Conservation (phyloP, 2,797 vertebrate genomes). For the Microctenopoma steveboyesi region DNA sequence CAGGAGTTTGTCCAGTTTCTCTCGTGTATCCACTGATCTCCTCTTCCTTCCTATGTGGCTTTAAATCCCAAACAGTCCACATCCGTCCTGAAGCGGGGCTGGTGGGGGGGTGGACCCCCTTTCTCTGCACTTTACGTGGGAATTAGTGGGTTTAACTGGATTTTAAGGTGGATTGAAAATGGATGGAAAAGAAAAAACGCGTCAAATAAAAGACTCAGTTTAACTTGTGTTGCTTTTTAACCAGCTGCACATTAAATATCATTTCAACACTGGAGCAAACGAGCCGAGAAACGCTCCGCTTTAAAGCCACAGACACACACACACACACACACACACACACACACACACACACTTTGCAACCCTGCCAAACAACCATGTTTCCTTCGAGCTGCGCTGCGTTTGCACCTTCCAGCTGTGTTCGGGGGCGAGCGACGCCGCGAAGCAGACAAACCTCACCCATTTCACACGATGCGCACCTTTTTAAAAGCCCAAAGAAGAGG, state of each 20-base stretch:
- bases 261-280: conserved; percentile 20
- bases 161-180: not conserved
- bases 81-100: conserved; percentile 69
- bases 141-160: conserved; percentile 5
- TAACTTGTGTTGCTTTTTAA: not conserved
- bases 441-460: conserved; percentile 74
- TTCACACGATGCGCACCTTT: conserved; percentile 61
- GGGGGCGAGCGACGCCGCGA: conserved; percentile 11
- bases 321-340: conserved; percentile 2
- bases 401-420: conserved; percentile 31
- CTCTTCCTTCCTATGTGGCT: conserved; percentile 75
- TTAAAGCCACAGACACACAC: not conserved
- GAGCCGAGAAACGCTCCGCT: conserved; percentile 11
- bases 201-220: not conserved
- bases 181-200: not conserved
- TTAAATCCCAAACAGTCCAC: conserved; percentile 79
- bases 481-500: not conserved
- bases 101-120: conserved; percentile 14
- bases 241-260: conserved; percentile 12
- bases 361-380: conserved; percentile 52
- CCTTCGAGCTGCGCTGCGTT: conserved; percentile 30
- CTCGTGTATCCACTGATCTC: conserved; percentile 59
- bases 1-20: conserved; percentile 72
- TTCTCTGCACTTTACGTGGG: conserved; percentile 40
- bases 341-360: conserved; percentile 54